Evolutionary conservation across 2,797 vertebrate species (phyloP).

Genomic region (Acestrorhynchus altus): DNA sequence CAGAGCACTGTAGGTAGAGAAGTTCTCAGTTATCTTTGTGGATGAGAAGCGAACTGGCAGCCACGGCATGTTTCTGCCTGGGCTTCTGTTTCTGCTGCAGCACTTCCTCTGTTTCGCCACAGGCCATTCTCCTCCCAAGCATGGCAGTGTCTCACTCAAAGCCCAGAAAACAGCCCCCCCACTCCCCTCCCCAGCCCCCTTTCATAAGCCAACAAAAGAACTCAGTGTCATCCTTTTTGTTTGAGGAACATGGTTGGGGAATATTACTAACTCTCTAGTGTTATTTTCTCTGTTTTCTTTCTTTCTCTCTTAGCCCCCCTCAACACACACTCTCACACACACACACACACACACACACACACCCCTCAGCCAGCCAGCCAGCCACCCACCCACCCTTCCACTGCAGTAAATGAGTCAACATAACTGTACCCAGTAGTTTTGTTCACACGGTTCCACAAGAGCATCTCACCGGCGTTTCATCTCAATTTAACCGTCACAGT

Average conservation of each 20-base stretch:
- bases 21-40: constrained; percentile 8
- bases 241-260: constrained; percentile 32
- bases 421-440: constrained; percentile 3
- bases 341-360: no score
- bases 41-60: constrained; percentile 50
- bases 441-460: not conserved
- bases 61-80: constrained; percentile 50
- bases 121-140: constrained; percentile 43
- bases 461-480: not conserved
- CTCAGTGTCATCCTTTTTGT: constrained; percentile 43
- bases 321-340: not conserved
- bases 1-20: not conserved
- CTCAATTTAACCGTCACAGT: not conserved
- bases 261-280: constrained; percentile 33
- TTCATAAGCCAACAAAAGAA: constrained; percentile 50
- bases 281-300: constrained; percentile 6
- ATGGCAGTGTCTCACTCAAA: constrained; percentile 36
- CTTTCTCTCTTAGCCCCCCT: not conserved
- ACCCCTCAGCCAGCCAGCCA: not conserved
- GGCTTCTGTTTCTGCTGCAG: constrained; percentile 39
- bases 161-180: constrained; percentile 34
- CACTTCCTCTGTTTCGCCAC: constrained; percentile 53
- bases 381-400: not conserved
- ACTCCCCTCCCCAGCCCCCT: constrained; percentile 34
- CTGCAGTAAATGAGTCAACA: constrained; percentile 40